Percentiles rank a stretch among this genome's conserved stretches.
phyloP scores from a whole-genome alignment of 2,888 invertebrate species.

The Tolmerus cingulatus region DNA sequence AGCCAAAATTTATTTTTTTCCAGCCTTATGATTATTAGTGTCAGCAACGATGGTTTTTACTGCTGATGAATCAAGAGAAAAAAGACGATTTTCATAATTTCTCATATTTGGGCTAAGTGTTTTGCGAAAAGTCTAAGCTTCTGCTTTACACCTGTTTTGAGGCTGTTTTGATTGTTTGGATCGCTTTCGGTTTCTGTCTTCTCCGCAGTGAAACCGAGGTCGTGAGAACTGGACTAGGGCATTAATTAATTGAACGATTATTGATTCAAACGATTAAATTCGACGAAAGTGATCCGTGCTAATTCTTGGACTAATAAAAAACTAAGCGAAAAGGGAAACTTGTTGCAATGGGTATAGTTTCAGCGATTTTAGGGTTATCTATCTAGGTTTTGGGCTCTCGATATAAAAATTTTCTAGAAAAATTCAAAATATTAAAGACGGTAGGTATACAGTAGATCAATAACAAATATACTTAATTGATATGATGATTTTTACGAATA shows the following conservation, averaged over 20 bases:
- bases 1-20: background rate
- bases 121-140: background rate
- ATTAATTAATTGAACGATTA: background rate
- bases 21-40: background rate
- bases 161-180: background rate
- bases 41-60: background rate
- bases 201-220: background rate
- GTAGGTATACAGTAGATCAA: too few relatives aligned
- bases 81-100: background rate
- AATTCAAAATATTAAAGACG: too few relatives aligned
- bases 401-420: background rate
- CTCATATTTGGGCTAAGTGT: background rate
- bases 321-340: background rate
- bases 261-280: background rate
- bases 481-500: too few relatives aligned
- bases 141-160: background rate
- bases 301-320: background rate
- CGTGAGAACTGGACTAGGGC: background rate
- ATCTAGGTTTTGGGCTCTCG: background rate
- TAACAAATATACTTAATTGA: too few relatives aligned
- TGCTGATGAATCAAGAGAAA: background rate
- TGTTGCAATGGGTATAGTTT: background rate
- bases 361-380: background rate
- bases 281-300: background rate
- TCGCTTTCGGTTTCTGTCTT: background rate